Evolutionary conservation across 2,888 invertebrate genomes (phyloP).

Genomic region (Caenorhabditis sinica): DNA sequence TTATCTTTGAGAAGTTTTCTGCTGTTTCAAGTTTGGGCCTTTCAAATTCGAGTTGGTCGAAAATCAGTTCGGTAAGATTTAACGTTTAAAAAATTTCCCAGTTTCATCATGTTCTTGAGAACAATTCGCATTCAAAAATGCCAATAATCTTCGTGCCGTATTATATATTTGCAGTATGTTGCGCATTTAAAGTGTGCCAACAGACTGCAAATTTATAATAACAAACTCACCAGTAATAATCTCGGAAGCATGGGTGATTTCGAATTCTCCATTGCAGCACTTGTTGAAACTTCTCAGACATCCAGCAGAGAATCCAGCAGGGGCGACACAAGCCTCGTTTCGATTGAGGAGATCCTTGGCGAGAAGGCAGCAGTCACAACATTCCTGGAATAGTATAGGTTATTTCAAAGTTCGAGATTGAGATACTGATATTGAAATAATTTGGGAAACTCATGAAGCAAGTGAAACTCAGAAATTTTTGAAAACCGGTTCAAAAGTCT

Average conservation of each 20-base stretch:
- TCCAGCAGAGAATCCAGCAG: conserved; percentile 79
- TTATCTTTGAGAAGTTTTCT: too few relatives aligned
- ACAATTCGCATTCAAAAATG: too few relatives aligned
- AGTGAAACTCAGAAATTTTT: conserved; percentile 1
- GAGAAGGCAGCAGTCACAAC: conserved; percentile 83
- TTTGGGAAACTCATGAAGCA: too few relatives aligned
- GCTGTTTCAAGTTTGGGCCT: background rate
- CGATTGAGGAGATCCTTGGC: conserved; percentile 80
- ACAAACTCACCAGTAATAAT: conserved; percentile 63
- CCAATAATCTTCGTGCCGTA: too few relatives aligned
- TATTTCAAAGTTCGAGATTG: too few relatives aligned
- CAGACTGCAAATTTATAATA: too few relatives aligned
- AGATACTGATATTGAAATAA: background rate
- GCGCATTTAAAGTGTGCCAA: too few relatives aligned
- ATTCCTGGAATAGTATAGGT: conserved; percentile 76
- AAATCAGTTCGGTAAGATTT: too few relatives aligned
- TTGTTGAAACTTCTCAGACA: conserved; percentile 82
- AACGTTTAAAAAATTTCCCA: too few relatives aligned
- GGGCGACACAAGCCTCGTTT: conserved; percentile 79
- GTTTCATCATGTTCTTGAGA: too few relatives aligned
- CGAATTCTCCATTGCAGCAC: conserved; percentile 77
- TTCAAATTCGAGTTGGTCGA: background rate
- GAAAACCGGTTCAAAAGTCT: background rate
- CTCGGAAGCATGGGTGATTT: conserved; percentile 65
- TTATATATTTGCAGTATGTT: too few relatives aligned